A percentile compares a stretch with the other conserved stretches of the same genome.
phyloP scores from a whole-genome alignment of 2,888 invertebrate species.

The Dryobotodes eremita region DNA sequence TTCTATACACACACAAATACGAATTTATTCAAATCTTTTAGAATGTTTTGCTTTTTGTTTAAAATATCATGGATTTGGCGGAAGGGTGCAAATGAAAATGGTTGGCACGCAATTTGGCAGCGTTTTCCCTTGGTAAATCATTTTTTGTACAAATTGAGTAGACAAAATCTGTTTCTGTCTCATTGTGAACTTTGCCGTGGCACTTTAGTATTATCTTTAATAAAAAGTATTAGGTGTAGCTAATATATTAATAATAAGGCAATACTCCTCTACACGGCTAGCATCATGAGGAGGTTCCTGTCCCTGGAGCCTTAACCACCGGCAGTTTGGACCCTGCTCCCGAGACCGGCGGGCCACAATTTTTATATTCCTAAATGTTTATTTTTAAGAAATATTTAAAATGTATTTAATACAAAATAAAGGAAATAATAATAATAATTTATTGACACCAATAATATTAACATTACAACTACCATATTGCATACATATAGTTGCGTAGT shows the following conservation, averaged over 20 bases:
- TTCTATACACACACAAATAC: constrained; percentile 80
- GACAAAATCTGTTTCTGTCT: constrained; percentile 21
- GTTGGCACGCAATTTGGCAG: constrained; percentile 52
- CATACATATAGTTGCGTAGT: neutral
- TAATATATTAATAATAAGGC: neutral
- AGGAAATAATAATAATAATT: neutral
- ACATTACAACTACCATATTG: neutral
- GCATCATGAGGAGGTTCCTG: neutral
- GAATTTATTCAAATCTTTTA: constrained; percentile 77
- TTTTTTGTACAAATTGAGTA: constrained; percentile 36
- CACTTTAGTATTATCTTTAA: constrained; percentile 9
- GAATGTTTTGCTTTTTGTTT: constrained; percentile 59
- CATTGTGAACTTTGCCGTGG: constrained; percentile 18
- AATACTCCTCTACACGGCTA: neutral
- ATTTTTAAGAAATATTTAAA: neutral
- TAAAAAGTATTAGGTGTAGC: neutral
- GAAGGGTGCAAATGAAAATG: constrained; percentile 48
- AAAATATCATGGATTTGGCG: constrained; percentile 38
- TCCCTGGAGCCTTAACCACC: neutral
- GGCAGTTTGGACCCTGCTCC: neutral
- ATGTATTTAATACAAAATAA: neutral
- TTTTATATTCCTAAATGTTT: neutral
- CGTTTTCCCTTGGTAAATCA: constrained; percentile 17
- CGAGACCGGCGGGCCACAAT: neutral
- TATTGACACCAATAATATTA: neutral